phyloP scores from a whole-genome alignment of 2,797 vertebrate species.

The Gobio occitaniae region DNA sequence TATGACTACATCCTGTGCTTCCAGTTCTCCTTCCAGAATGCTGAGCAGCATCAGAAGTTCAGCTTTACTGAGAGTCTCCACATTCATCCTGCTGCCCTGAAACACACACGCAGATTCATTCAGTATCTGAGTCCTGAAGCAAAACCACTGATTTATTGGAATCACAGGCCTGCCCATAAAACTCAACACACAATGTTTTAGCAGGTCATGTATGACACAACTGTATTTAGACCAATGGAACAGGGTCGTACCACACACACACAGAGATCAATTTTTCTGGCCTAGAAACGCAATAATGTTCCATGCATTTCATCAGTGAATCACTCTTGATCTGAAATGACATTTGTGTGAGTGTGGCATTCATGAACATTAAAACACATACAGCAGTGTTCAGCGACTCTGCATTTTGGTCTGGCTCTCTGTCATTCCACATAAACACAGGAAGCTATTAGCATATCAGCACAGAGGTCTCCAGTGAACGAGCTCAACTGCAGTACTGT shows the following conservation, averaged over 20 bases:
- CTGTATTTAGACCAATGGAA: neutral
- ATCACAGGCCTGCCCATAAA: neutral
- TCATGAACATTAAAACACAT: constrained; percentile 45
- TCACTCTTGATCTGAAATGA: constrained; percentile 33
- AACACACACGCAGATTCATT: constrained; percentile 52
- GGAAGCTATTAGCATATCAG: constrained; percentile 57
- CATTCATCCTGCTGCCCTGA: constrained; percentile 94
- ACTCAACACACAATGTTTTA: constrained; percentile 4
- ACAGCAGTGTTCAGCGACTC: constrained; percentile 28
- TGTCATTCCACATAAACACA: constrained; percentile 50
- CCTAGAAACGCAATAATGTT: constrained; percentile 43
- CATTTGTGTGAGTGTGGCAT: constrained; percentile 30
- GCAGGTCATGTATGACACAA: neutral
- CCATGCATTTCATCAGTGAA: constrained; percentile 16
- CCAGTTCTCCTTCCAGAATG: constrained; percentile 95
- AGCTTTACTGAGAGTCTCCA: constrained; percentile 96
- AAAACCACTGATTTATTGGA: constrained; percentile 2
- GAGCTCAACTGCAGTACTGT: constrained; percentile 39
- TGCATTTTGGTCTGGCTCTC: constrained; percentile 39
- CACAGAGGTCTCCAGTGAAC: constrained; percentile 45
- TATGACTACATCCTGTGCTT: constrained; percentile 96
- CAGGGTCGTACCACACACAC: constrained; percentile 12
- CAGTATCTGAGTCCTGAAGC: neutral
- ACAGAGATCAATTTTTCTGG: neutral
- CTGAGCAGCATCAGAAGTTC: constrained; percentile 96